Evolutionary conservation across 2,797 vertebrate genomes (phyloP), one percentile per base, ranked within the genome.

Genomic region (Coilia nasus): DNA sequence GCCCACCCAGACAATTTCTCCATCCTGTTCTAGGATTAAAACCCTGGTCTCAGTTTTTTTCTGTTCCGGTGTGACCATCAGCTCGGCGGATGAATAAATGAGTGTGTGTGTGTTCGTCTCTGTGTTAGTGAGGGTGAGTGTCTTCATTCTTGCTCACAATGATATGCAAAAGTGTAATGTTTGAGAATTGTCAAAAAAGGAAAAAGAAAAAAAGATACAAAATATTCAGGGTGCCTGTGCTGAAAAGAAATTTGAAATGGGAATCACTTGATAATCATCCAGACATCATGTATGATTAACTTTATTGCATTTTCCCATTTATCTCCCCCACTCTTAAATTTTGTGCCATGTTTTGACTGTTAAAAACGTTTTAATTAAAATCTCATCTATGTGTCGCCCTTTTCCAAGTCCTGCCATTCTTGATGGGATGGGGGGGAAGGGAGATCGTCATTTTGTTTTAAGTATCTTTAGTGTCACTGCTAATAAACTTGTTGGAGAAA

Each of bases 271-370:
- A 78, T 78, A 78, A 78, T 78, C 71, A 82, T 87, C 82, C 85
- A 86, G 88, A 90, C 80, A 87, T 89, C 80, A 87, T 89, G 57
- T 59, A 83, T 59, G 21, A 59, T 59, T 85, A 84, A 64, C 57
- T 62, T 44, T 81, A 75, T 87, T 78, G 47, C 85, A 84, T 71
- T 78, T 78, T n/a, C 21, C 19, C 71, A 17, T 44, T 23, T 85
- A 78, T 78, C 15, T 81, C 71, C 80, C 59, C 59, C 64, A 11
- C 47, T 90, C 59, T 89, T 90, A 83, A 89, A 71, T 89, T 83
- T 85, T 87, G 90, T 91, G 88, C 89, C 90, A 91, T 90, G 89
- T 89, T 89, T 90, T 89, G 89, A 92, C 88, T 90, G 90, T 90
- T 90, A 86, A 89, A 54, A 89, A 87, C 64, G 67, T 85, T 89